Base-by-base conservation (phyloP, 2,113 vertebrate genomes). In the Actenoides hombroni region DNA sequence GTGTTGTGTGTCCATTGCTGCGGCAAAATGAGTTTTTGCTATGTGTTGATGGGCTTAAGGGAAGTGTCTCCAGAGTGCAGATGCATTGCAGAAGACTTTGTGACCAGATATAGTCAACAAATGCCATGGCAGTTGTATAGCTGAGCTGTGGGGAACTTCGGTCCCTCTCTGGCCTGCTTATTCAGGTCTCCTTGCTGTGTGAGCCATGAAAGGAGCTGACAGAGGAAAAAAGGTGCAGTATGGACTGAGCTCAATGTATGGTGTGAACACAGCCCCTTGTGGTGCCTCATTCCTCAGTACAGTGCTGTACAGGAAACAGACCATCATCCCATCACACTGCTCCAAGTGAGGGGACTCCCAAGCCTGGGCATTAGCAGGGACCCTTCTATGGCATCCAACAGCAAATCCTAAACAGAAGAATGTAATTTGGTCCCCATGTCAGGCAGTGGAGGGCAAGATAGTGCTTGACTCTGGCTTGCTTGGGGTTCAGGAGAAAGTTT, bases 241-340 rank as follows among this genome's bases (percentile, higher is more conserved):
- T 17, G 35, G 37, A 33, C n/a, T 53, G 33, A 21, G 14, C 26
- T 63, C 51, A 54, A 46, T 1, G 2, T 29, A 40, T 23, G 7
- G 3, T n/a, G 23, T 59, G 44, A 64, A 42, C 6, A 5, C 12
- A 51, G 8, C 5, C 5, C 12, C 16, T 48, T 71, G 25, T 21
- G 16, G n/a, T 33, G 26, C 13, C 6, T 48, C 44, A 19, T 37
- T 74, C n/a, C 29, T 80, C 53, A 63, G 21, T 33, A 29, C 7
- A 29, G 11, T 12, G 9, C 0, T 0, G 28, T 28, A 35, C 3
- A 68, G 59, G 42, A 33, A 33, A 33, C 21, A 16, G 39, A n/a
- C 16, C 9, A 46, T 13, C 7, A 3, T 13, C 18, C 9, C 37
- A 37, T 5, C 46, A 21, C 33, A 53, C 48, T 46, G 21, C 11